These are phyloP conservation scores for Alligator sinensis DNA, from an alignment of 2,113 vertebrate genomes.

Conservation along the genomic window DNA sequence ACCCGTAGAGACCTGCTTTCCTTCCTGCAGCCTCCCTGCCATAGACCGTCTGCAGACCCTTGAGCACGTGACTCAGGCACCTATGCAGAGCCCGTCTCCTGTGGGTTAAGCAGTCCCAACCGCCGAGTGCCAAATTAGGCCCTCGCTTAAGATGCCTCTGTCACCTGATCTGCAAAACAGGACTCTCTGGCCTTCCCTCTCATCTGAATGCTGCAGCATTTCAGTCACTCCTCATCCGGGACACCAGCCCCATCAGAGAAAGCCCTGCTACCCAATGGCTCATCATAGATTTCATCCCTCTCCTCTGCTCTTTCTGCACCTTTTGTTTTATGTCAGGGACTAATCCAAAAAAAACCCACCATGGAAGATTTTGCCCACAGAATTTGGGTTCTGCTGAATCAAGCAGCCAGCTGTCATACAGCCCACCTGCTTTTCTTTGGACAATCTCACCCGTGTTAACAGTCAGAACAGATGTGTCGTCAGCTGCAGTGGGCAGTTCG, in stretches of 20 bases:
- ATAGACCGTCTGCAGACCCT: not conserved
- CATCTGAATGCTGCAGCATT: accelerated
- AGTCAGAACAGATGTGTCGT: not conserved
- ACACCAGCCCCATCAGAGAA: not conserved
- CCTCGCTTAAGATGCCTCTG: not conserved
- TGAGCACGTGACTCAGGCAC: not conserved
- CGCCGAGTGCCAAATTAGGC: not conserved
- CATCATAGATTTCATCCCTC: not conserved
- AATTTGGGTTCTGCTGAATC: not conserved
- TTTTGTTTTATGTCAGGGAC: not conserved
- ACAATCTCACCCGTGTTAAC: not conserved
- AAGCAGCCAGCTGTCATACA: not conserved
- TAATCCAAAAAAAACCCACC: not conserved
- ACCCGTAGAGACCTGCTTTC: not conserved
- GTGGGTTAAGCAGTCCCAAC: not conserved
- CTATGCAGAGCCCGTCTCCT: not conserved
- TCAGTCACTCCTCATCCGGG: not conserved
- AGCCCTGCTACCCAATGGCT: not conserved
- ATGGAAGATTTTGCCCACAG: not conserved
- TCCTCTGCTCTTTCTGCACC: not conserved
- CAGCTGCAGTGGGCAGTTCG: not conserved
- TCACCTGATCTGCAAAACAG: not conserved
- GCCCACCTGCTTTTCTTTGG: not conserved
- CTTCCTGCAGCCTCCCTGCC: not conserved
- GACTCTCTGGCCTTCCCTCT: not conserved